Conservation (phyloP, 2,113 vertebrate genomes). For the Neolamprologus kungweensis region DNA sequence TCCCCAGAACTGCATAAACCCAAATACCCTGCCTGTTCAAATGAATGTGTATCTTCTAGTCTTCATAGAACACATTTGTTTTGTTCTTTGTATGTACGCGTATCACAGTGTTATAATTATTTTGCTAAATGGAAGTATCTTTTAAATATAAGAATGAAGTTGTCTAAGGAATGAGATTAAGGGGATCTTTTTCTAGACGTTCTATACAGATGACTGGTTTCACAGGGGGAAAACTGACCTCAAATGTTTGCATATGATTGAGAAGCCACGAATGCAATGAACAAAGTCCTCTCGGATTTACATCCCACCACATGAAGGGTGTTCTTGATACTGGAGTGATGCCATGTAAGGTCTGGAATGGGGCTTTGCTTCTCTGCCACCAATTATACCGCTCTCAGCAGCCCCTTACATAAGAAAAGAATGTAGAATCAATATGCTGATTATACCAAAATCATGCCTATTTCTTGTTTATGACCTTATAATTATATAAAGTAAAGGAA, state of each 20-base stretch:
- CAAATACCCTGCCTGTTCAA: slow-evolving; percentile 73
- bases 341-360: slow-evolving; percentile 80
- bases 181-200: not conserved
- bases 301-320: slow-evolving; percentile 50
- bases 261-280: not conserved
- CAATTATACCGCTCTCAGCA: slow-evolving; percentile 63
- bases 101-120: not conserved
- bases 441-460: not conserved
- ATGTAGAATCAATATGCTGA: not conserved
- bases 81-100: not conserved
- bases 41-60: not conserved
- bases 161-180: not conserved
- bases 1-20: slow-evolving; percentile 89
- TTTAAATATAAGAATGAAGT: not conserved
- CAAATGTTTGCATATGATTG: slow-evolving; percentile 90
- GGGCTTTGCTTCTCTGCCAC: slow-evolving; percentile 61
- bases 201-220: slow-evolving; percentile 81
- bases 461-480: not conserved
- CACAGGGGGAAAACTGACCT: slow-evolving; percentile 84
- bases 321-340: slow-evolving; percentile 26
- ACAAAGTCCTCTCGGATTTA: slow-evolving; percentile 43
- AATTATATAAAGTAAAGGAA: not conserved
- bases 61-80: not conserved
- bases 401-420: slow-evolving; percentile 34
- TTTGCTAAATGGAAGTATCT: not conserved